Evolutionary conservation across 2,113 vertebrate genomes (phyloP).

Genomic region (Chrysemys picta): DNA sequence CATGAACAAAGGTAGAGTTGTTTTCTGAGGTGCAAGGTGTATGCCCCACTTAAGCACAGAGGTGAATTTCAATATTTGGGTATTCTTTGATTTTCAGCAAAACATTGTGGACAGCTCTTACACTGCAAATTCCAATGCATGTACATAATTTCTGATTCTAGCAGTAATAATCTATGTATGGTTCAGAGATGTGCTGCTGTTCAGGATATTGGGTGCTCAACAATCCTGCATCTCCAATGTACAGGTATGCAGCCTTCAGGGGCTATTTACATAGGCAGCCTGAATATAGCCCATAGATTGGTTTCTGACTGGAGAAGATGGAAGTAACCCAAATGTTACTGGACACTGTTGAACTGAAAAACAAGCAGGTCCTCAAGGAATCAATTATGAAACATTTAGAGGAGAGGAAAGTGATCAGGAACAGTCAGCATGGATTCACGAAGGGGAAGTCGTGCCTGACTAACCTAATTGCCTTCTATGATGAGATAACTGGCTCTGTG

Average conservation of each 20-base stretch:
- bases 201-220: fast-evolving
- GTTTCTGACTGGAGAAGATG: neutral
- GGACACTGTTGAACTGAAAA: neutral
- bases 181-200: neutral
- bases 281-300: neutral
- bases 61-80: neutral
- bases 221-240: neutral
- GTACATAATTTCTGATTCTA: neutral
- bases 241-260: neutral
- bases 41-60: neutral
- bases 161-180: fast-evolving
- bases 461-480: too few species aligned
- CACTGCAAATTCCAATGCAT: neutral
- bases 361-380: too few species aligned
- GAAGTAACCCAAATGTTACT: neutral
- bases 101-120: neutral
- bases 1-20: neutral
- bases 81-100: neutral
- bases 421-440: too few species aligned
- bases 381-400: too few species aligned
- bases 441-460: too few species aligned
- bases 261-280: neutral
- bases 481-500: too few species aligned
- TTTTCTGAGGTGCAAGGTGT: neutral
- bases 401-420: too few species aligned